phyloP scores from a whole-genome alignment of 2,113 vertebrate species.

The Lasiurus borealis region DNA sequence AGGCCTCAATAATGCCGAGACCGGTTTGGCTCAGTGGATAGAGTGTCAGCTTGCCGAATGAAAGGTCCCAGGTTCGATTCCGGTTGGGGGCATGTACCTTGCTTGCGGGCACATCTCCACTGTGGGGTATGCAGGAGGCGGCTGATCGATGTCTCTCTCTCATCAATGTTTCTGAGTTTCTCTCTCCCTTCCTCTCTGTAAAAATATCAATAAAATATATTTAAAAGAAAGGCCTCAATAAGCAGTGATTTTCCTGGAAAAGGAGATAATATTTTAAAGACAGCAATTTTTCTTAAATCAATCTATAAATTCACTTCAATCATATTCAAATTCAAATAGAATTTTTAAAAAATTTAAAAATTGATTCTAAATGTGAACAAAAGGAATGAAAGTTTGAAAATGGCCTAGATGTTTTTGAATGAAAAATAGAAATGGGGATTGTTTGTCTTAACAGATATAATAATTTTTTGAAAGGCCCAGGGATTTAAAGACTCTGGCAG shows the following conservation, averaged over 20 bases:
- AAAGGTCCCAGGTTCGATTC: no score
- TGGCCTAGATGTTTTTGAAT: not conserved
- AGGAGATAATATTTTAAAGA: not conserved
- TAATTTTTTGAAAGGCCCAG: not conserved
- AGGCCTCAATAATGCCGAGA: not conserved
- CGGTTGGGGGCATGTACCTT: no score
- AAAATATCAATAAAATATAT: no score
- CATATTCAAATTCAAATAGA: not conserved
- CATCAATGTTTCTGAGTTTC: no score
- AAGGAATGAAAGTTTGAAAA: not conserved
- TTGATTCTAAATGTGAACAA: not conserved
- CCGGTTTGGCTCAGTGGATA: no score
- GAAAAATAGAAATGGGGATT: not conserved
- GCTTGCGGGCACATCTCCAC: no score
- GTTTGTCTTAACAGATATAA: not conserved
- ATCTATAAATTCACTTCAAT: not conserved
- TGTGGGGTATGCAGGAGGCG: no score
- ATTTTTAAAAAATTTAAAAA: not conserved
- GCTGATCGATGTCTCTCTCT: no score
- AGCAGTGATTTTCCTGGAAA: not conserved
- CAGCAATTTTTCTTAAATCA: not conserved
- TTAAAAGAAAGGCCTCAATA: not conserved
- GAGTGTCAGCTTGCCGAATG: no score
- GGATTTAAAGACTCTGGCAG: not conserved
- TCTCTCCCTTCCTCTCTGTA: no score